These are phyloP conservation scores for Podarcis raffonei DNA, from an alignment of 2,113 vertebrate species.

Conservation along the genomic window DNA sequence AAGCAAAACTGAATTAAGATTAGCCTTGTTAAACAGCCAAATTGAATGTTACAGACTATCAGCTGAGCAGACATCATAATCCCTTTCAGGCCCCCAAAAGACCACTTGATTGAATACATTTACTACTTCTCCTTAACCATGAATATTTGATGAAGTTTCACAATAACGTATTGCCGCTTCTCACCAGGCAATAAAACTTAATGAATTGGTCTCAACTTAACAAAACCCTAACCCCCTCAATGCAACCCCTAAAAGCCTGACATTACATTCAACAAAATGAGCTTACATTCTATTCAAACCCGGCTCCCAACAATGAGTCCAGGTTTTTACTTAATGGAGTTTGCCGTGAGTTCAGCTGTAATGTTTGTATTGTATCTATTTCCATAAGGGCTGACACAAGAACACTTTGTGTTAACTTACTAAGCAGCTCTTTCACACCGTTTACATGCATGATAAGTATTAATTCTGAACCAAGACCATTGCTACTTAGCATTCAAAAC, in stretches of 20 bases:
- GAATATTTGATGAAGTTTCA: conserved; percentile 99
- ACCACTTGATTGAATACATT: conserved; percentile 99
- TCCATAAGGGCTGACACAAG: conserved; percentile 99
- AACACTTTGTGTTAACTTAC: conserved; percentile 99
- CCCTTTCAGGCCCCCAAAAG: conserved; percentile 84
- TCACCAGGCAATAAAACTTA: conserved; percentile 99
- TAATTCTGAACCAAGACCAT: conserved; percentile 97
- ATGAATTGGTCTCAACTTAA: conserved; percentile 99
- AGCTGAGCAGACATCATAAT: conserved; percentile 92
- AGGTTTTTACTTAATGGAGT: conserved; percentile 98
- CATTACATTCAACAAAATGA: conserved; percentile 99
- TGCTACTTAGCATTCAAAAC: conserved; percentile 98
- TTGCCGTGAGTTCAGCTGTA: conserved; percentile 97
- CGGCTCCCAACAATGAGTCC: conserved; percentile 87
- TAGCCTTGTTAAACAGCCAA: conserved; percentile 74
- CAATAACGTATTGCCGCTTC: conserved; percentile 98
- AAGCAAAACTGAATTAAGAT: conserved; percentile 73
- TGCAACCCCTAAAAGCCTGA: conserved; percentile 97
- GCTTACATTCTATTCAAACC: conserved; percentile 95
- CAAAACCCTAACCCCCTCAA: conserved; percentile 91
- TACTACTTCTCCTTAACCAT: conserved; percentile 99
- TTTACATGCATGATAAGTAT: conserved; percentile 98
- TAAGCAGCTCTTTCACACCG: conserved; percentile 99
- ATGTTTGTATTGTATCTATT: conserved; percentile 99
- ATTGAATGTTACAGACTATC: conserved; percentile 91